Evolutionary conservation across 2,888 invertebrate species (phyloP).

Genomic region (Caenorhabditis afra): DNA sequence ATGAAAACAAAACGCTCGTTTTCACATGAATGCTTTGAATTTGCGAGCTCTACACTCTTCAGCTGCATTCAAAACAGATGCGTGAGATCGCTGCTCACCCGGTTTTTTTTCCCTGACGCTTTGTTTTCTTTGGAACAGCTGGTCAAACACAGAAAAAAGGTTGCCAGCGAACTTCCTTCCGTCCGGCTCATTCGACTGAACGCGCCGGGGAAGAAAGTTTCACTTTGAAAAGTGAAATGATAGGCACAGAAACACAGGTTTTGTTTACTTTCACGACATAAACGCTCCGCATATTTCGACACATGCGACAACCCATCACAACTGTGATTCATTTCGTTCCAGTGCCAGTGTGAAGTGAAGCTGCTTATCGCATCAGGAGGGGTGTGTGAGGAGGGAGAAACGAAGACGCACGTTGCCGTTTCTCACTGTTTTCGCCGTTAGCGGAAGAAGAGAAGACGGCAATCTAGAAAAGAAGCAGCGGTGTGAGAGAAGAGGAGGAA

Average conservation of each 20-base stretch:
- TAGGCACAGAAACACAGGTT: slow-evolving; percentile 10
- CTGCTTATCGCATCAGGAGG: too few relatives aligned
- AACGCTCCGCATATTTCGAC: slow-evolving; percentile 23
- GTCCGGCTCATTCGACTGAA: background rate
- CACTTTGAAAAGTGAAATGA: slow-evolving; percentile 1
- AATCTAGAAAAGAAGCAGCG: slow-evolving; percentile 11
- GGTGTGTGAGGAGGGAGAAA: background rate
- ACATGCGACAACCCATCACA: background rate
- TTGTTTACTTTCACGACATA: background rate
- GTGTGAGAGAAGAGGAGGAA: background rate
- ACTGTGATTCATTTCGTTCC: slow-evolving; percentile 36
- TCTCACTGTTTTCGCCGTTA: slow-evolving; percentile 23
- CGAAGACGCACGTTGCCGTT: slow-evolving; percentile 1
- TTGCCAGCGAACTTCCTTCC: slow-evolving; percentile 15
- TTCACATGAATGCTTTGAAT: slow-evolving; percentile 1
- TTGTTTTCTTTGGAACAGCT: slow-evolving; percentile 26
- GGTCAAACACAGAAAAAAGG: slow-evolving; percentile 17
- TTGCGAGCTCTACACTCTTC: background rate
- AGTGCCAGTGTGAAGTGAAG: background rate
- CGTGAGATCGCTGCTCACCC: background rate
- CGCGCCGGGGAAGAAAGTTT: too few relatives aligned
- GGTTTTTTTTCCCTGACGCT: background rate
- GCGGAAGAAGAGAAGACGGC: background rate
- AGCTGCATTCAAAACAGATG: background rate
- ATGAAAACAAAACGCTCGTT: background rate